Base-by-base conservation (phyloP, 2,113 vertebrate genomes). In the Pelmatolapia mariae region DNA sequence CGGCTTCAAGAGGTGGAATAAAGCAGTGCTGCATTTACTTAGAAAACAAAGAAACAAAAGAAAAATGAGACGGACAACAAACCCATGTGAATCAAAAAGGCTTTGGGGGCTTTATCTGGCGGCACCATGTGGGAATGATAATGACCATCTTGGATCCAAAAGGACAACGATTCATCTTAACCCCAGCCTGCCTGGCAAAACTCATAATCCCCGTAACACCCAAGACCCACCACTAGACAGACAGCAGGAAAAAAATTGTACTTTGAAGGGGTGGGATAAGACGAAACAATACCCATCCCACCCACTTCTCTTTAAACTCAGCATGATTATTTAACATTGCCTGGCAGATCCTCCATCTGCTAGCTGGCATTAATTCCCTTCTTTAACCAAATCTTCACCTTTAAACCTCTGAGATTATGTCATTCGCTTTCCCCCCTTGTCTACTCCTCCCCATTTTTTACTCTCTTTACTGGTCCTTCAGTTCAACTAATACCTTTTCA, bases 101-200 rank as follows among this genome's bases (percentile, higher is more conserved):
- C 87, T 93, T 93, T 80, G 56, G 79, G 63, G 92, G 95, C 92
- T 97, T 98, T 97, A 97, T 97, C 97, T 97, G 89, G 93, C 86
- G 92, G 94, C 95, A 89, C 96, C 96, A 96, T 96, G 97, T 96
- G 96, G 96, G 93, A 97, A 95, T 92, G 93, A 92, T 96, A 96
- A 97, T 96, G 95, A 98, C 91, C 96, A 94, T 95, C 94, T 95
- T 92, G 94, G 87, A 95, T 93, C 94, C 95, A 97, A 97, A 97
- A 95, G 96, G 94, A 96, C 95, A 95, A 91, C 95, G 94, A 97
- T 97, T 97, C 95, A 97, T 97, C 95, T 97, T 94, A 95, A 96
- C 93, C 96, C 92, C 93, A 91, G 92, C 92, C 94, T 87, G 89
- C 93, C 93, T 95, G 86, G 91, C 89, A 94, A 93, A 94, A 95